These are phyloP conservation scores for Oncorhynchus nerka DNA, from an alignment of 2,113 vertebrate species.

Conservation along the genomic window DNA sequence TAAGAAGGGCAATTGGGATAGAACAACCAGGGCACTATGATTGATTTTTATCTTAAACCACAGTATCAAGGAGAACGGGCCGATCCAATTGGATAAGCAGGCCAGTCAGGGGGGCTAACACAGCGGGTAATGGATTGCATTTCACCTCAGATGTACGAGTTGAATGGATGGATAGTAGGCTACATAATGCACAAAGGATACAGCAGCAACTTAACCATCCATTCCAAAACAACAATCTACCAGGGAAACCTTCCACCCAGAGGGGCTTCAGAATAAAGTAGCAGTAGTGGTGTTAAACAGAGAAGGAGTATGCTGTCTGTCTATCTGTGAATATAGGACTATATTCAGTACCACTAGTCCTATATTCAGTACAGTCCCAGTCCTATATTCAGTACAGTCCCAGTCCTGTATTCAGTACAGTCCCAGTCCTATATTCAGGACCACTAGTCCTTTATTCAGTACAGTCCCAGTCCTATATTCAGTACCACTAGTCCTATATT, in stretches of 20 bases:
- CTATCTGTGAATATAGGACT: neutral
- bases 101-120: neutral
- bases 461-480: too few species aligned
- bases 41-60: neutral
- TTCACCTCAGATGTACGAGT: conserved; percentile 3
- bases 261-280: neutral
- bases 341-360: too few species aligned
- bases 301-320: neutral
- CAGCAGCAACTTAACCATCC: neutral
- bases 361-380: too few species aligned
- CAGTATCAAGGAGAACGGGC: neutral
- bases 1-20: neutral
- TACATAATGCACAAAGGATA: too few species aligned
- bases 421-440: too few species aligned
- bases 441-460: too few species aligned
- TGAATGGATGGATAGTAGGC: neutral
- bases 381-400: too few species aligned
- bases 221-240: too few species aligned
- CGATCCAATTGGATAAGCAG: neutral
- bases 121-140: neutral
- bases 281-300: neutral
- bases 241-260: neutral
- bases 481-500: too few species aligned
- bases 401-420: too few species aligned
- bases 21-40: neutral